Conservation (phyloP, 2,113 vertebrate genomes). For the Chionomys nivalis region DNA sequence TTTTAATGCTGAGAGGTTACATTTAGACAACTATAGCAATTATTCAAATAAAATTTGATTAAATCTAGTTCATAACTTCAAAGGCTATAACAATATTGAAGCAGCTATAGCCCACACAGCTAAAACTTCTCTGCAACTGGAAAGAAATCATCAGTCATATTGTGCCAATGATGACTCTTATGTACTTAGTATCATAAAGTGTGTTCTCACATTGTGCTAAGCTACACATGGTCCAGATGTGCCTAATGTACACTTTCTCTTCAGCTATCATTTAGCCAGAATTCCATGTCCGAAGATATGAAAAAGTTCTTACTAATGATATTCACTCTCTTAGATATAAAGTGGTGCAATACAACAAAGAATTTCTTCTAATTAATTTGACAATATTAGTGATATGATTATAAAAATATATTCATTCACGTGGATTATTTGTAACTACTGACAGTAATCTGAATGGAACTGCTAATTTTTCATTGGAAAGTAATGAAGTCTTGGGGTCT, state of each 20-base stretch:
- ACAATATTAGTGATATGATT: neutral
- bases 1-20: neutral
- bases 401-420: neutral
- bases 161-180: too few species aligned
- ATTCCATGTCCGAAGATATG: neutral
- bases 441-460: neutral
- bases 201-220: neutral
- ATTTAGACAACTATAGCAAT: neutral
- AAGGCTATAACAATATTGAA: neutral
- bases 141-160: neutral
- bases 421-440: neutral
- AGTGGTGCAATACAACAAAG: neutral
- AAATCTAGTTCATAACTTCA: neutral
- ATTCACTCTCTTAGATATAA: neutral
- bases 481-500: neutral
- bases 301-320: neutral
- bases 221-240: neutral
- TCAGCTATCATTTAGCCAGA: neutral
- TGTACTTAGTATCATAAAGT: neutral
- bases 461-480: neutral
- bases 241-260: neutral
- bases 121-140: neutral
- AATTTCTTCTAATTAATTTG: neutral
- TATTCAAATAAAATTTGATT: neutral
- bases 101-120: neutral